These are phyloP conservation scores for Plagiodera versicolora DNA, from an alignment of 2,888 invertebrate species.

Conservation along the genomic window DNA sequence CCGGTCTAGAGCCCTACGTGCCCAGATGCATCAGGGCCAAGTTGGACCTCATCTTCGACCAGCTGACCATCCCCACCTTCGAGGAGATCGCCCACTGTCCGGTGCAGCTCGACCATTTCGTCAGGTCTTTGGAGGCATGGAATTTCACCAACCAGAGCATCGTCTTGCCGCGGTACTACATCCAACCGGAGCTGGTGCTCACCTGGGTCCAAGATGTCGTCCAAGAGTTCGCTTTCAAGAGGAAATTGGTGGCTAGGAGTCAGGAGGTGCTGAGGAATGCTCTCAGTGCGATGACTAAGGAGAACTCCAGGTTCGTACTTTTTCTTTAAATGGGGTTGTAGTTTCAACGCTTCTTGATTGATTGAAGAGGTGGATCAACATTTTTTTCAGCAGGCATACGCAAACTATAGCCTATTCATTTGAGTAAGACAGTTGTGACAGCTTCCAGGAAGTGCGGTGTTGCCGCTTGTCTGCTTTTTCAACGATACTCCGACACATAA, in stretches of 20 bases:
- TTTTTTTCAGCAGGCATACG: too few relatives aligned
- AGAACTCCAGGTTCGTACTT: background rate
- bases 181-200: constrained; percentile 59
- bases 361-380: too few relatives aligned
- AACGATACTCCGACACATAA: too few relatives aligned
- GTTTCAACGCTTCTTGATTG: too few relatives aligned
- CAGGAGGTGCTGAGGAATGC: constrained; percentile 43
- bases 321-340: too few relatives aligned
- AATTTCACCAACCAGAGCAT: constrained; percentile 62
- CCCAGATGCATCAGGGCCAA: constrained; percentile 58
- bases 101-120: constrained; percentile 55
- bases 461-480: too few relatives aligned
- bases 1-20: constrained; percentile 56
- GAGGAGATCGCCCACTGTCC: constrained; percentile 61
- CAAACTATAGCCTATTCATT: too few relatives aligned
- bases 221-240: constrained; percentile 60
- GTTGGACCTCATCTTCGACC: constrained; percentile 60
- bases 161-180: constrained; percentile 58
- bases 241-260: constrained; percentile 55
- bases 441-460: too few relatives aligned
- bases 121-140: constrained; percentile 59
- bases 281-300: constrained; percentile 26
- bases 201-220: constrained; percentile 61
- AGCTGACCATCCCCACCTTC: constrained; percentile 59
- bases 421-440: too few relatives aligned